Conservation (phyloP, 2,113 vertebrate species). For the Xiphophorus maculatus region DNA sequence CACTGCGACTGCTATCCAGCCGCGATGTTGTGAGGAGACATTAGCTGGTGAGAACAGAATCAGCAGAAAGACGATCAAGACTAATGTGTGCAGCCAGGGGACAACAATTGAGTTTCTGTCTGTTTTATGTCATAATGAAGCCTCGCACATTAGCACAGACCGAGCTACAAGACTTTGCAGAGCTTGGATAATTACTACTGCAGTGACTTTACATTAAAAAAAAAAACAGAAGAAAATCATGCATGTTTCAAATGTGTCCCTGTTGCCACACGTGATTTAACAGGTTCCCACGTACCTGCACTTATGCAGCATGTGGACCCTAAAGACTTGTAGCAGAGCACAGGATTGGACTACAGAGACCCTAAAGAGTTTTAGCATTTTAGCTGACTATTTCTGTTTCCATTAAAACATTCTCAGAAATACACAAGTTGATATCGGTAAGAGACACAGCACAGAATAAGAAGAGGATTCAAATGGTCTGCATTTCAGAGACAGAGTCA, state of each 20-base stretch:
- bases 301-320: background rate
- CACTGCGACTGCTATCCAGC: slow-evolving; percentile 29
- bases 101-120: slow-evolving; percentile 78
- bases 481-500: background rate
- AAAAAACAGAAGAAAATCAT: slow-evolving; percentile 12
- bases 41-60: slow-evolving; percentile 37
- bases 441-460: background rate
- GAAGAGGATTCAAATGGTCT: background rate
- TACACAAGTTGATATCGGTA: background rate
- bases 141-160: slow-evolving; percentile 55
- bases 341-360: background rate
- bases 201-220: slow-evolving; percentile 53
- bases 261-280: slow-evolving; percentile 5
- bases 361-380: background rate
- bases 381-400: background rate
- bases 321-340: background rate
- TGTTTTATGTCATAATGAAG: slow-evolving; percentile 72
- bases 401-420: background rate
- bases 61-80: slow-evolving; percentile 38
- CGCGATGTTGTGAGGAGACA: slow-evolving; percentile 48
- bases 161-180: slow-evolving; percentile 43
- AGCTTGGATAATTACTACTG: slow-evolving; percentile 61
- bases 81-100: slow-evolving; percentile 59
- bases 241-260: slow-evolving; percentile 36
- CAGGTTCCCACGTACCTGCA: background rate